phyloP scores from a whole-genome alignment of 2,797 vertebrate species.

The Zonotrichia albicollis region DNA sequence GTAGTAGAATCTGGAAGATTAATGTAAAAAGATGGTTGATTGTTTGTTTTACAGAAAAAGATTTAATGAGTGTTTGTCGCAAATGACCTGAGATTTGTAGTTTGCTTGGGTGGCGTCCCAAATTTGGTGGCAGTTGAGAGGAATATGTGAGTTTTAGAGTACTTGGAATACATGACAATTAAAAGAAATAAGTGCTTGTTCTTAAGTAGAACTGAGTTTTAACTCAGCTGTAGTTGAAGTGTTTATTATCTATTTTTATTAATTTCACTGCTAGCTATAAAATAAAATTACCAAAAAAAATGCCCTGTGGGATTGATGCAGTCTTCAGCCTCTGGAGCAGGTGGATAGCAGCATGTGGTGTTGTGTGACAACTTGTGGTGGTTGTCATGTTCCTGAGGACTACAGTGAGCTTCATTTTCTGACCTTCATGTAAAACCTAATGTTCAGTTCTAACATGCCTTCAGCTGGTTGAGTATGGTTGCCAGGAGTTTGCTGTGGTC shows the following conservation, averaged over 20 bases:
- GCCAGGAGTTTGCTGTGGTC: neutral
- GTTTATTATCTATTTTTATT: neutral
- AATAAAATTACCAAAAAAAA: neutral
- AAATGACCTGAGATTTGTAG: neutral
- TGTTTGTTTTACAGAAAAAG: neutral
- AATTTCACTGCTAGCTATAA: neutral
- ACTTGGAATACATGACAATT: neutral
- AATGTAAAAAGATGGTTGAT: neutral
- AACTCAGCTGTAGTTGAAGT: neutral
- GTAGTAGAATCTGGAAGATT: neutral
- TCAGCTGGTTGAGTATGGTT: neutral
- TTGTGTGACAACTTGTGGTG: accelerated
- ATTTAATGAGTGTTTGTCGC: neutral
- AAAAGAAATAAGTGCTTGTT: neutral
- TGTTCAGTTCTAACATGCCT: neutral
- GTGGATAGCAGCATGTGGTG: neutral
- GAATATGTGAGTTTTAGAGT: neutral
- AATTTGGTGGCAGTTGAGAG: neutral
- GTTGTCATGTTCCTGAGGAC: neutral
- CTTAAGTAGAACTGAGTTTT: neutral
- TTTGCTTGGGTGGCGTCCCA: neutral
- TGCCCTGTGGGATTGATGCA: neutral
- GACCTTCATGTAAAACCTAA: neutral
- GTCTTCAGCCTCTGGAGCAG: neutral
- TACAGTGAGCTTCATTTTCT: neutral